These are phyloP conservation scores for Cercopithecus mona DNA, from an alignment of 2,113 vertebrate genomes.

Conservation along the genomic window DNA sequence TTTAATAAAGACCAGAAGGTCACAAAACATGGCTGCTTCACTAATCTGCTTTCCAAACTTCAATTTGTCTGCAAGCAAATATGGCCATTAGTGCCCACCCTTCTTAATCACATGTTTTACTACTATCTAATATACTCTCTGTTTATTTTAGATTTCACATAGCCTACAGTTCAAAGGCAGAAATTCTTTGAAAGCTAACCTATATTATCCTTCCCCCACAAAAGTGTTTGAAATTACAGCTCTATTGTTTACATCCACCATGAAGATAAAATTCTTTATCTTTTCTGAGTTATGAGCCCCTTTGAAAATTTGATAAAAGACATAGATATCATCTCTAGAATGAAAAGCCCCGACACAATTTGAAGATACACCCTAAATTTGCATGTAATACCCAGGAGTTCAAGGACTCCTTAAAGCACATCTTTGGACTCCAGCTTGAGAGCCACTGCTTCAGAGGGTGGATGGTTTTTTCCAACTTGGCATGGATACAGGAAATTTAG, in stretches of 20 bases:
- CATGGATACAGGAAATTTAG: background rate
- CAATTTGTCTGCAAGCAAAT: background rate
- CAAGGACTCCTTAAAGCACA: background rate
- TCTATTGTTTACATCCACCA: background rate
- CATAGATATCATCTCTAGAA: background rate
- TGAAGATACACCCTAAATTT: background rate
- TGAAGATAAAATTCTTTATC: background rate
- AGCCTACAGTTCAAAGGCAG: slow-evolving; percentile 2
- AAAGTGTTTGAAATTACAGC: background rate
- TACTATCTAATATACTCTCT: background rate
- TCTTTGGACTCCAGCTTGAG: background rate
- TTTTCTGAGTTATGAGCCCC: slow-evolving; percentile 16
- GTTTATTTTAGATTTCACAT: background rate
- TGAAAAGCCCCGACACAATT: background rate
- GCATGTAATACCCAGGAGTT: background rate
- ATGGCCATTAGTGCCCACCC: background rate
- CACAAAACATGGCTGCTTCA: background rate
- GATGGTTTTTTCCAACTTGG: background rate
- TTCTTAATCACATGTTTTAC: background rate
- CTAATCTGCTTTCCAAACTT: background rate
- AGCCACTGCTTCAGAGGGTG: background rate
- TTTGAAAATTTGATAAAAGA: background rate
- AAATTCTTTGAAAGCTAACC: background rate
- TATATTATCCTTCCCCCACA: background rate
- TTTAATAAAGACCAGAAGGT: slow-evolving; percentile 3